Base-by-base conservation (phyloP, 1,140 invertebrate genomes). In the Bombus polaris region DNA sequence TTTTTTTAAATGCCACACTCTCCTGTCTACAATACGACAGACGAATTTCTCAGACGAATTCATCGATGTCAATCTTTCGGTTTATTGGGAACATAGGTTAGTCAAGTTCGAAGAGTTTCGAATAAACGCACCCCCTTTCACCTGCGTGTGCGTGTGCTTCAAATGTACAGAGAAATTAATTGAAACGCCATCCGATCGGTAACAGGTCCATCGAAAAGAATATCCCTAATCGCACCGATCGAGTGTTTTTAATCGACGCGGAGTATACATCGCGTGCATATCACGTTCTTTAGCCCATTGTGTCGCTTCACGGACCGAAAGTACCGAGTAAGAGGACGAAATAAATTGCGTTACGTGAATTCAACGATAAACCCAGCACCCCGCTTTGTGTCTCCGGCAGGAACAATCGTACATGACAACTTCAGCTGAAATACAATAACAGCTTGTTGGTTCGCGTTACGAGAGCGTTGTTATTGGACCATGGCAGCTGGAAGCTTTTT, bases 401-500 rank as follows among this genome's bases (percentile, higher is more conserved):
- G 70, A 39, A 81, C 81, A 78, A 85, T 89, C 59, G 62, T 35
- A 22, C 75, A 32, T 47, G 68, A 81, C 47, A 79, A 32, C 44
- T 77, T 71, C 44, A 57, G 42, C 57, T 85, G 84, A 89, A 84
- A 89, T 79, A 87, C 81, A 85, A 89, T 71, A 84, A 81, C 80
- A 70, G 83, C 9, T 53, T 65, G 66, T 71, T 71, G 85, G 62
- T 53, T 32, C 78, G 47, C 85, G 70, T 42, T 68, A 71, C 70
- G 62, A 83, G 70, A 65, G 53, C 66, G 32, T 3, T 78, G 76
- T 91, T 88, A 91, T 88, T 89, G 85, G 87, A 91, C 88, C 44
- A 83, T 77, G 82, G 85, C 82, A 32, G 62, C 57, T 25, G 8
- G 82, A 89, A 88, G 86, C 88, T 88, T 86, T 91, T 90, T 87